These are phyloP conservation scores for Bagarius yarrelli DNA, from an alignment of 2,113 vertebrate species.

Conservation along the genomic window DNA sequence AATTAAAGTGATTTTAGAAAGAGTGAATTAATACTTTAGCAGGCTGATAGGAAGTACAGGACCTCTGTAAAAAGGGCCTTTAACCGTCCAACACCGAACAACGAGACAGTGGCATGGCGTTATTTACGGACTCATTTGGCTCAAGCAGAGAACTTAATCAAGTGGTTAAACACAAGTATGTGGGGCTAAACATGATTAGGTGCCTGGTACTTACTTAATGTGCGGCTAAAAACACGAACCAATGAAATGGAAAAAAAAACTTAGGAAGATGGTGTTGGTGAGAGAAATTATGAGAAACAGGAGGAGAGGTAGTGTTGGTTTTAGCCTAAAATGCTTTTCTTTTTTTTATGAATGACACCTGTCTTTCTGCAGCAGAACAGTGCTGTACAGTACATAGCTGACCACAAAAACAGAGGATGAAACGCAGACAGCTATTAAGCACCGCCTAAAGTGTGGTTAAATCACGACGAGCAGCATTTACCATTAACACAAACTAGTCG, in stretches of 20 bases:
- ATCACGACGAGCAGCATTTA: not conserved
- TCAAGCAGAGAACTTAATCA: constrained; percentile 50
- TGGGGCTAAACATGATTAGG: constrained; percentile 56
- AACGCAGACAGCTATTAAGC: not conserved
- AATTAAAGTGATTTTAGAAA: constrained; percentile 2
- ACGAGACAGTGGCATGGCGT: constrained; percentile 1
- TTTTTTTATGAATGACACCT: constrained; percentile 65
- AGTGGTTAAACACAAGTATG: constrained; percentile 58
- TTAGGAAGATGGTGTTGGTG: not conserved
- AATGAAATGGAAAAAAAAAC: constrained; percentile 30
- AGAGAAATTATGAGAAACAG: constrained; percentile 24
- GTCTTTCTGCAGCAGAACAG: constrained; percentile 59
- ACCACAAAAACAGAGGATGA: constrained; percentile 62
- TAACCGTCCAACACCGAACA: not conserved
- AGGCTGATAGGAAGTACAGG: not conserved
- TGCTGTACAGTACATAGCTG: constrained; percentile 65
- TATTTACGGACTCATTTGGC: constrained; percentile 17
- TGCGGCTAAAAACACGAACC: constrained; percentile 56
- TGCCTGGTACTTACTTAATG: constrained; percentile 51
- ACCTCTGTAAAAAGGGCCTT: no score
- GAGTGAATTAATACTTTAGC: not conserved
- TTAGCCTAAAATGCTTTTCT: constrained; percentile 68
- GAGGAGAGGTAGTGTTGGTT: constrained; percentile 47
- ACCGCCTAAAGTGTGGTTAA: not conserved
- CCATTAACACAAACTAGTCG: constrained; percentile 21